Evolutionary conservation across 2,888 invertebrate species (phyloP), one percentile per base, ranked within the genome.

Genomic region (Aphodius granarius): DNA sequence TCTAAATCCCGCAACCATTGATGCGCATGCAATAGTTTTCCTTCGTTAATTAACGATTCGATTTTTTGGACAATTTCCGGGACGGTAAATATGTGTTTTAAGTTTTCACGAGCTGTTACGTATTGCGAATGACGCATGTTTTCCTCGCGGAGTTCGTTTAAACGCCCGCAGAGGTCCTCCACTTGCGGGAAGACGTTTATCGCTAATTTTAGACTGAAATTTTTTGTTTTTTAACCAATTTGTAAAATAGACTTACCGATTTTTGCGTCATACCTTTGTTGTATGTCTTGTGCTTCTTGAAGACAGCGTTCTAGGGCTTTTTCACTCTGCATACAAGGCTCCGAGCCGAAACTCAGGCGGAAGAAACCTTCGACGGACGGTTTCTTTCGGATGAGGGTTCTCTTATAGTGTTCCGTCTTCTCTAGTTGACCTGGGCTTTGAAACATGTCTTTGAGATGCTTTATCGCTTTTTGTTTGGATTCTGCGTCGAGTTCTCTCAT

Each of bases 261-360:
- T 19, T 16, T 23, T 23, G 6, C 19, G 71, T 83, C 85, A 79
- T 84, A 91, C 91, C 89, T 90, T 0, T 85, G 82, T 78, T 89
- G 89, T 20, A 93, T 91, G 85, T 95, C 94, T 85, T 93, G 88
- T 1, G 98, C 94, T 87, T 97, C 97, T 81, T 93, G 92, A 73
- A 97, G 88, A 71, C 97, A 96, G 76, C 98, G 98, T 87, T 99
- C 99, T 74, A 99, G 88, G 20, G 21, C 20, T 19, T 68, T 68
- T 87, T 99, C 98, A 78, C 97, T 97, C 86, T 99, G 98, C 89
- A 99, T 97, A 0, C 98, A 98, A n/a, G 98, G 97, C 88, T 99
- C 68, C 1, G 68, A 68, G 6, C 68, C 68, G 22, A 68, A 68
- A 68, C 68, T 68, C 22, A 68, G 21, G 20, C 66, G 98, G 19